Evolutionary conservation across 2,888 invertebrate genomes (phyloP), one percentile per base, ranked within the genome.

Genomic region (Athetis lepigone): DNA sequence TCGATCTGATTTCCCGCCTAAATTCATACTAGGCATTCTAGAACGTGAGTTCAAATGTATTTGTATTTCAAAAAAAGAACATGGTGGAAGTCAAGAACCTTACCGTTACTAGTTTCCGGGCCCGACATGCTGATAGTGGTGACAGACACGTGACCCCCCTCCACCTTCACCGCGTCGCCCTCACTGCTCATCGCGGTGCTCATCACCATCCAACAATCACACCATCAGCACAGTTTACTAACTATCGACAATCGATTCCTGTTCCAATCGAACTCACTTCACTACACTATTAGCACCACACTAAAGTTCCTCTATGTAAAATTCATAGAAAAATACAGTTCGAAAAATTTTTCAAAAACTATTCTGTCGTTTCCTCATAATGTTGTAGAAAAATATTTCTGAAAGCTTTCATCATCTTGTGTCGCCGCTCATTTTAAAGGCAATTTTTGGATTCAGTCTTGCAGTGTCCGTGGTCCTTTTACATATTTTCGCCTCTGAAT

Each of bases 121-220:
- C 96, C 96, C 45, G 96, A 95, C 90, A 97, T 96, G 88, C 97
- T 97, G 92, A 98, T 97, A 79, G 97, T 97, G 78, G 97, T 98
- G 85, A 98, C 97, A 66, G 97, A 97, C 63, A 98, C 97, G 95
- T 98, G 87, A 84, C 93, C 92, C 77, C 95, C 91, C 88, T 94
- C 95, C 81, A 93, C 91, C 86, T 93, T 93, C 74, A 95, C 92
- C 72, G 95, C 84, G 71, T 95, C 95, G 52, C 92, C 91, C 74
- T 95, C 95, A 79, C 88, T 92, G 83, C 91, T 88, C 89, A 94
- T 94, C 82, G 86, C 88, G 81, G 81, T 80, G 76, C 81, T 90
- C 86, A 87, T 88, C 85, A 82, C 85, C 83, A 70, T 70, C 78
- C 80, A 84, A 82, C 77, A 77, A 82, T 82, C 83, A 81, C 87